phyloP scores from a whole-genome alignment of 2,797 vertebrate genomes.

The Helostoma temminkii region DNA sequence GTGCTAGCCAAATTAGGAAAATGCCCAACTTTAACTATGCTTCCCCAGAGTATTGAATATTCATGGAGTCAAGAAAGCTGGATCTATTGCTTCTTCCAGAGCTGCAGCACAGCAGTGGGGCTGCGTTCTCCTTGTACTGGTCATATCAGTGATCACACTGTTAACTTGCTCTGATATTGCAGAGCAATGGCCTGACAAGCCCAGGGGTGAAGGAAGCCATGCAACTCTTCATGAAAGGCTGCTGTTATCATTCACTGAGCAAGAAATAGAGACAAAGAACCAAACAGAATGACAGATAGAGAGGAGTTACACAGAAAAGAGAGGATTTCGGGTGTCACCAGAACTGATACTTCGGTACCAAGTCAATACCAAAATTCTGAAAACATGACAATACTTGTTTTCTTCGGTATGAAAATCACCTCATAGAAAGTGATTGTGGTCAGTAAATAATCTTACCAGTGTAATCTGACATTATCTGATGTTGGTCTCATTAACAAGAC shows the following conservation, averaged over 20 bases:
- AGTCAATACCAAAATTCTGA: too few species aligned
- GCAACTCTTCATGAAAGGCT: slow-evolving; percentile 39
- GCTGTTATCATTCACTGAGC: slow-evolving; percentile 38
- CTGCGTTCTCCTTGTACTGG: slow-evolving; percentile 21
- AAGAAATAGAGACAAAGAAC: slow-evolving; percentile 29
- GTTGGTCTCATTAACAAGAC: too few species aligned
- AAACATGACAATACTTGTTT: too few species aligned
- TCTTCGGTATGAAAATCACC: too few species aligned
- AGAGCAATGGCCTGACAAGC: slow-evolving; percentile 40
- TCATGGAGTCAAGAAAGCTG: slow-evolving; percentile 26
- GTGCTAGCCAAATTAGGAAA: slow-evolving; percentile 53
- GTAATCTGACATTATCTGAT: too few species aligned
- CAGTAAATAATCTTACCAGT: too few species aligned
- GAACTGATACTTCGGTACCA: too few species aligned
- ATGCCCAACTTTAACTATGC: slow-evolving; percentile 44
- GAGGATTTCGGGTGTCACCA: too few species aligned
- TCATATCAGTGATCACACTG: slow-evolving; percentile 37
- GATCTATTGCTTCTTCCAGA: slow-evolving; percentile 28
- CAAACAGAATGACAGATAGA: slow-evolving; percentile 11
- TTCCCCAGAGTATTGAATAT: slow-evolving; percentile 38
- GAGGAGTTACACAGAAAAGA: slow-evolving; percentile 1
- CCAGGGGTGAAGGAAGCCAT: slow-evolving; percentile 12
- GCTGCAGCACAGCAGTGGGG: not conserved
- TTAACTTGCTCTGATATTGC: slow-evolving; percentile 42
- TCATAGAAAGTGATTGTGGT: too few species aligned